Percentiles rank a stretch among this genome's conserved stretches.
Conservation (phyloP, 1,140 invertebrate genomes). For the Cardiocondyla obscurior region DNA sequence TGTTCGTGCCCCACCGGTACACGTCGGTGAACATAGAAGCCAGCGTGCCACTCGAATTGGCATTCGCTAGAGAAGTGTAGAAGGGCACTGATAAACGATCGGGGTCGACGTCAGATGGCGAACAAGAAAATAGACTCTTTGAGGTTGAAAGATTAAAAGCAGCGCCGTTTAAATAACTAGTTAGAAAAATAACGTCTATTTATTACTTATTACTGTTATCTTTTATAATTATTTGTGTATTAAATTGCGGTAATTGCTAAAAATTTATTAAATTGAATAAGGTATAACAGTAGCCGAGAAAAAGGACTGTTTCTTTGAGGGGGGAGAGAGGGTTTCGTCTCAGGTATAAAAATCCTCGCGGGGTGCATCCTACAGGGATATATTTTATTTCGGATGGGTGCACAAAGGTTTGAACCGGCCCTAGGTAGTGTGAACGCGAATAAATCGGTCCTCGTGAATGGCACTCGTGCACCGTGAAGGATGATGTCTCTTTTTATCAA, state of each 20-base stretch:
- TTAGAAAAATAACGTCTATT: neutral
- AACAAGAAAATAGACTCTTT: neutral
- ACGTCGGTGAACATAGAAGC: neutral
- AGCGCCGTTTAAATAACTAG: neutral
- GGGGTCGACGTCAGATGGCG: neutral
- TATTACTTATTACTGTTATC: neutral
- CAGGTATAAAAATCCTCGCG: constrained; percentile 21
- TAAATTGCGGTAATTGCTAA: neutral
- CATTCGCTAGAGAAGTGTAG: constrained; percentile 7
- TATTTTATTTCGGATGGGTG: constrained; percentile 23
- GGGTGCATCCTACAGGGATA: constrained; percentile 13
- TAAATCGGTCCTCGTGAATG: constrained; percentile 51
- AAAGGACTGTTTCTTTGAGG: too few relatives aligned
- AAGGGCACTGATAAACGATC: constrained; percentile 11
- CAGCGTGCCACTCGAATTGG: neutral
- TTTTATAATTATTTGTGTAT: neutral
- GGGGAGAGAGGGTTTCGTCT: neutral
- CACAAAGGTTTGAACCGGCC: constrained; percentile 32
- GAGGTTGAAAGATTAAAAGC: neutral
- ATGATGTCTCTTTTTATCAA: constrained; percentile 10
- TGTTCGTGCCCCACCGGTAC: neutral
- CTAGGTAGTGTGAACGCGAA: constrained; percentile 42
- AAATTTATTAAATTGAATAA: neutral
- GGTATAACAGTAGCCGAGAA: neutral
- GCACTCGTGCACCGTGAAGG: constrained; percentile 34